A percentile compares a stretch with the other conserved stretches of the same genome.
These are phyloP conservation scores for Tapirus indicus DNA, from an alignment of 2,797 vertebrate genomes.

Conservation along the genomic window DNA sequence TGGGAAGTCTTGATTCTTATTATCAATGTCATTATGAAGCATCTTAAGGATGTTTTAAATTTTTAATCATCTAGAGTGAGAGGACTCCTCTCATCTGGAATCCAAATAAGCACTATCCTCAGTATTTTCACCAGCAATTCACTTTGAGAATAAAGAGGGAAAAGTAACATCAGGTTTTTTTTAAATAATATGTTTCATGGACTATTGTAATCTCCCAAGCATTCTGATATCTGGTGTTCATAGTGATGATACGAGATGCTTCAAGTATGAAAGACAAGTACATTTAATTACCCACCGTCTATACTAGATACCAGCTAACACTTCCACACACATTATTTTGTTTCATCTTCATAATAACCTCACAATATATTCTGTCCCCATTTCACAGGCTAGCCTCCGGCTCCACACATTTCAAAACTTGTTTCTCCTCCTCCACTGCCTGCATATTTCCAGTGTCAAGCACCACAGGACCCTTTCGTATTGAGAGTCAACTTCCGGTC, in stretches of 20 bases:
- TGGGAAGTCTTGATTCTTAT: neutral
- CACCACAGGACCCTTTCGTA: neutral
- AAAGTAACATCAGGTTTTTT: neutral
- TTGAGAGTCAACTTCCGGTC: neutral
- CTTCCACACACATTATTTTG: neutral
- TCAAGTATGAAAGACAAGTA: neutral
- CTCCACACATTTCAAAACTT: neutral
- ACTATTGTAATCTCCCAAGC: neutral
- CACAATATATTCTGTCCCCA: neutral
- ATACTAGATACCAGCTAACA: neutral
- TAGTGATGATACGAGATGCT: neutral
- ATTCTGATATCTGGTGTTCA: neutral
- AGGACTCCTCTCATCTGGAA: neutral
- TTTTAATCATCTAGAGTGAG: slow-evolving; percentile 8
- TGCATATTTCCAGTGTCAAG: neutral
- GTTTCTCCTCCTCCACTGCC: neutral
- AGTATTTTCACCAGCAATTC: neutral
- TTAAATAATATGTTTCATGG: neutral
- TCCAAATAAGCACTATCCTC: neutral
- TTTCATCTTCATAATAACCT: neutral
- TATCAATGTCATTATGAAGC: neutral
- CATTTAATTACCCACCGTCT: neutral
- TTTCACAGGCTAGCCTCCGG: neutral
- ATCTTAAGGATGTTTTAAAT: neutral
- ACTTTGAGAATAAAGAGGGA: neutral